Evolutionary conservation across 2,888 invertebrate genomes (phyloP), one percentile per base, ranked within the genome.

Genomic region (Patella depressa): DNA sequence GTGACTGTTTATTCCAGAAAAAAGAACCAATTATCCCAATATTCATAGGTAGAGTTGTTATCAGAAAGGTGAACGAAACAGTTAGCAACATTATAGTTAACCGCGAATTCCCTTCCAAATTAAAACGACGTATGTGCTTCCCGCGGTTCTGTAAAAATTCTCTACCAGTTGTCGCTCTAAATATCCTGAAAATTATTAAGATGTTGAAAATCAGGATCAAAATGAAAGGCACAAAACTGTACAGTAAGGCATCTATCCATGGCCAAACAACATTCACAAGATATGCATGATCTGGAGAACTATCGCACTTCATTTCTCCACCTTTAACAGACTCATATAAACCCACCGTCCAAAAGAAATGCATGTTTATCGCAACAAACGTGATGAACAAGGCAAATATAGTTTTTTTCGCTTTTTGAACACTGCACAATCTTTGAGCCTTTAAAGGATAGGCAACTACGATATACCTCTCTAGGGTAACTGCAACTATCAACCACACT

Each of bases 41-140:
- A 76, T 86, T 88, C 88, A 89, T 88, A 3, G 90, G 90, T 55
- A 90, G 78, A 11, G 90, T 90, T 19, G 90, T 90, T 53, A 88
- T 78, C 29, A 90, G 81, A 80, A 90, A 90, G 57, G 89, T 87
- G 77, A 90, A 88, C 14, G 89, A 89, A 73, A 90, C 88, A 4
- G 86, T 85, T 55, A 88, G 74, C 70, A 88, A 76, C 89, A 88
- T 88, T 45, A 88, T 77, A 12, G 88, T 89, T 19, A 89, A 79
- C 71, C 84, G 85, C 3, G 76, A 70, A 73, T 82, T 83, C n/a
- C 80, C 78, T 45, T 83, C 84, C 11, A 79, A 82, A 9, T 81
- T 77, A 65, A 53, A 45, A 17, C 19, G 29, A 17, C 7, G 55
- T 72, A 69, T 11, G 34, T n/a, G 11, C 72, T 34, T 14, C 45